These are phyloP conservation scores for Rhinoderma darwinii DNA, from an alignment of 2,113 vertebrate genomes.

Conservation along the genomic window DNA sequence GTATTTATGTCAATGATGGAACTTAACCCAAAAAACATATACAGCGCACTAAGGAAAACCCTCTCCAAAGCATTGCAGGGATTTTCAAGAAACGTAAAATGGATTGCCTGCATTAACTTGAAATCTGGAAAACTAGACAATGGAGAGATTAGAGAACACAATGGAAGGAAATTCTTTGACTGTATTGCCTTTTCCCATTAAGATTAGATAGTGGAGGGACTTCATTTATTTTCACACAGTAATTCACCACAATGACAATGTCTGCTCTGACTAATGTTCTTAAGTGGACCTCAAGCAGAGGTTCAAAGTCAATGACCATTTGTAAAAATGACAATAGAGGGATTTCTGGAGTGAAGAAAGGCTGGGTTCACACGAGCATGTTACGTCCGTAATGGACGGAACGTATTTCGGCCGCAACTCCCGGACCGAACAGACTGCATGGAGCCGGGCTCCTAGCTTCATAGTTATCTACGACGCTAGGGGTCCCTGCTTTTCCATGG, in stretches of 20 bases:
- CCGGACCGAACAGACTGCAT: too few species aligned
- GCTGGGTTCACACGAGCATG: too few species aligned
- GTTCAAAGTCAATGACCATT: slow-evolving; percentile 37
- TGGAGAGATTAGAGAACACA: slow-evolving; percentile 72
- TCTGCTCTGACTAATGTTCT: slow-evolving; percentile 46
- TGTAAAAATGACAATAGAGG: slow-evolving; percentile 49
- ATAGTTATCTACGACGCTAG: too few species aligned
- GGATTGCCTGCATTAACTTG: slow-evolving; percentile 47
- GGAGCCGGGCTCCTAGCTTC: too few species aligned
- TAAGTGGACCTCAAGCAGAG: slow-evolving; percentile 38
- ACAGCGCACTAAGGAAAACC: not conserved
- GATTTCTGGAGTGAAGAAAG: slow-evolving; percentile 9
- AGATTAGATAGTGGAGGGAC: slow-evolving; percentile 73
- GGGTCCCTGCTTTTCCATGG: too few species aligned
- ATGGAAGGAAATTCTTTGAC: slow-evolving; percentile 80
- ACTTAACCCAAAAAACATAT: not conserved
- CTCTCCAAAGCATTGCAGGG: not conserved
- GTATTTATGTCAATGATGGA: not conserved
- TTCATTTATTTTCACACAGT: slow-evolving; percentile 61
- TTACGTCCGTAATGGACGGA: too few species aligned
- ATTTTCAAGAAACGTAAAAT: slow-evolving; percentile 47
- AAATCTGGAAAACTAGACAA: slow-evolving; percentile 75
- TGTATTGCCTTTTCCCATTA: slow-evolving; percentile 81
- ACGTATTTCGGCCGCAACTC: too few species aligned
- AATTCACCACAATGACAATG: slow-evolving; percentile 64